Evolutionary conservation across 2,888 invertebrate genomes (phyloP).

Genomic region (Tortricodes alternella): DNA sequence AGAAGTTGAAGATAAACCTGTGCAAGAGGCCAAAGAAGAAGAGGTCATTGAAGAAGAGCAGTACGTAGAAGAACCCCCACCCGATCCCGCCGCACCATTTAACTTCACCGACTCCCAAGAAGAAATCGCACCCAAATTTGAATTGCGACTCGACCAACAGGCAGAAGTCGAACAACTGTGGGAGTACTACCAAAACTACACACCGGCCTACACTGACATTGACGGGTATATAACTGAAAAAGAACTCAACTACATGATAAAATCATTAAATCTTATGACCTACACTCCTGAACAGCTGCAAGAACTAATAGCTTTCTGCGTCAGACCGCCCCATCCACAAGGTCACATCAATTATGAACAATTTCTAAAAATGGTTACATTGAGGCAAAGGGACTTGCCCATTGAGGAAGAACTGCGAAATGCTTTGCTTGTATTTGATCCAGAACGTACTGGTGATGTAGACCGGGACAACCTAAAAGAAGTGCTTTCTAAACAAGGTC

Average conservation of each 20-base stretch:
- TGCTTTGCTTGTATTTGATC: slow-evolving; percentile 63
- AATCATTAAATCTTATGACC: slow-evolving; percentile 63
- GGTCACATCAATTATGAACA: slow-evolving; percentile 68
- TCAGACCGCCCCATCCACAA: slow-evolving; percentile 63
- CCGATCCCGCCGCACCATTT: slow-evolving; percentile 70
- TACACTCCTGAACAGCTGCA: slow-evolving; percentile 67
- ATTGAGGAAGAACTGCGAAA: slow-evolving; percentile 66
- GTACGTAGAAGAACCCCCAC: slow-evolving; percentile 61
- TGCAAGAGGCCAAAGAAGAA: slow-evolving; percentile 40
- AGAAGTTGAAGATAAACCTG: slow-evolving; percentile 41
- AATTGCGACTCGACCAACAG: slow-evolving; percentile 65
- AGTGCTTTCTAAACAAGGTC: slow-evolving; percentile 55
- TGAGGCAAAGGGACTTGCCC: slow-evolving; percentile 62
- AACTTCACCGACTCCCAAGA: slow-evolving; percentile 66
- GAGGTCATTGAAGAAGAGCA: slow-evolving; percentile 55
- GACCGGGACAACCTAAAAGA: slow-evolving; percentile 65
- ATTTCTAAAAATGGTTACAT: slow-evolving; percentile 67
- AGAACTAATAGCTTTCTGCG: slow-evolving; percentile 64
- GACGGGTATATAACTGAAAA: slow-evolving; percentile 66
- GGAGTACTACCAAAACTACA: slow-evolving; percentile 68
- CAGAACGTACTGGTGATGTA: slow-evolving; percentile 54
- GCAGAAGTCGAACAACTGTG: slow-evolving; percentile 71
- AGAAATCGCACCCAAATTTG: slow-evolving; percentile 60
- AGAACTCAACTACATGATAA: slow-evolving; percentile 70
- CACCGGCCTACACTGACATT: slow-evolving; percentile 68